These are phyloP conservation scores for Semaprochilodus insignis DNA, from an alignment of 2,797 vertebrate species.

Conservation along the genomic window DNA sequence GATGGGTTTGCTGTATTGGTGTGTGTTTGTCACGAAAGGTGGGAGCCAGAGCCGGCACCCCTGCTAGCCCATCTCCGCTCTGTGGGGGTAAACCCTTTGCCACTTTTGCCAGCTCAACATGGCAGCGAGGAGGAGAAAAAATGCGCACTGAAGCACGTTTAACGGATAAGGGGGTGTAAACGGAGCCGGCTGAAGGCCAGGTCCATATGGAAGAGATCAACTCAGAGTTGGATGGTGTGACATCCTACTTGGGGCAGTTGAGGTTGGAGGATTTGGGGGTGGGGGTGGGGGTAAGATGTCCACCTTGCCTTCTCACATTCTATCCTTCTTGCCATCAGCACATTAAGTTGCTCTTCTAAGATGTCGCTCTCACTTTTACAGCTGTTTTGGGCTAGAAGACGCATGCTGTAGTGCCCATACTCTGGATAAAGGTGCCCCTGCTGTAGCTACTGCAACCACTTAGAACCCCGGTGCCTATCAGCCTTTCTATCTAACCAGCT, in stretches of 20 bases:
- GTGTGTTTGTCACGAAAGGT: constrained; percentile 44
- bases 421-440: neutral
- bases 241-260: constrained; percentile 65
- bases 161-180: constrained; percentile 72
- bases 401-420: neutral
- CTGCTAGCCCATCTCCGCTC: constrained; percentile 3
- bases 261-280: constrained; percentile 8
- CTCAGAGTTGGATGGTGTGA: constrained; percentile 62
- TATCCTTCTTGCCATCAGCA: constrained; percentile 50
- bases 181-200: constrained; percentile 67
- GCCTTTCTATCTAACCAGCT: neutral
- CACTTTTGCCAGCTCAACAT: constrained; percentile 9
- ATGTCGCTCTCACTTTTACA: neutral
- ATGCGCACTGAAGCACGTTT: constrained; percentile 68
- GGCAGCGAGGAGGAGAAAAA: constrained; percentile 37
- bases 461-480: neutral
- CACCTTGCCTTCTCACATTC: constrained; percentile 50
- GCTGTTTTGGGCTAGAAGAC: neutral
- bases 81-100: constrained; percentile 22
- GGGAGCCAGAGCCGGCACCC: constrained; percentile 23
- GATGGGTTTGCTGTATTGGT: constrained; percentile 69
- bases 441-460: neutral
- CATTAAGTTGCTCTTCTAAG: constrained; percentile 58
- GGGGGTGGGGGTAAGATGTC: constrained; percentile 56
- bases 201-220: constrained; percentile 79